Conservation (phyloP, 53 echinoderm and acorn worm genomes). For the Stichopus horrens region DNA sequence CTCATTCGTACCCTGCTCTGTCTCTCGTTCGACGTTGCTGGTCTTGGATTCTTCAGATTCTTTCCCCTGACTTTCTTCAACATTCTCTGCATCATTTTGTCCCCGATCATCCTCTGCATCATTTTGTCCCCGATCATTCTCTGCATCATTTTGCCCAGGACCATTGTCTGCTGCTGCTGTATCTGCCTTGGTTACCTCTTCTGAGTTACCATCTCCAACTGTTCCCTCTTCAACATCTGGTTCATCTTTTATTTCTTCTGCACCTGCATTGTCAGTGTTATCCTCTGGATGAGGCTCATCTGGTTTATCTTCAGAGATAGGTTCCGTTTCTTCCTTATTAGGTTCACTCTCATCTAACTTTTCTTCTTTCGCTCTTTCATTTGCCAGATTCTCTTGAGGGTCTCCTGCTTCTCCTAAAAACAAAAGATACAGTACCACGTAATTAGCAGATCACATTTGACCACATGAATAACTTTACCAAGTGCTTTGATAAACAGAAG, state of each 20-base stretch:
- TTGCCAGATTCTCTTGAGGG: not conserved
- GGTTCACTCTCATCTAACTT: not conserved
- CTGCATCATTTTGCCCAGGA: not conserved
- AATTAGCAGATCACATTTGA: too few species aligned
- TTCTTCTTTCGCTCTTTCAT: not conserved
- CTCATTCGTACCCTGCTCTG: not conserved
- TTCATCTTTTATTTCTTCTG: not conserved
- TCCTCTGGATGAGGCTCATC: not conserved
- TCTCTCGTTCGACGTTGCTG: not conserved
- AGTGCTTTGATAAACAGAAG: too few species aligned
- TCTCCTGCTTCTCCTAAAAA: not conserved
- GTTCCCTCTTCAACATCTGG: not conserved
- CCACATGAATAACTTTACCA: too few species aligned
- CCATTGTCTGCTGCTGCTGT: conserved; percentile 1
- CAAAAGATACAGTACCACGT: not conserved
- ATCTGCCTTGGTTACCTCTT: not conserved
- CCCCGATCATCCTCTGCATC: not conserved
- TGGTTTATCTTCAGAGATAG: not conserved
- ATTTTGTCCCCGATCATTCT: not conserved
- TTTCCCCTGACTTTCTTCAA: not conserved
- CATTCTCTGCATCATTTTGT: not conserved
- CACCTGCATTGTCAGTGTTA: not conserved
- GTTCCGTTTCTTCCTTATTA: not conserved
- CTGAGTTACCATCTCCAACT: not conserved
- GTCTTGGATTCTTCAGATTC: not conserved